These are phyloP conservation scores for Gephyroberyx darwinii DNA, from an alignment of 2,797 vertebrate species.

Conservation along the genomic window DNA sequence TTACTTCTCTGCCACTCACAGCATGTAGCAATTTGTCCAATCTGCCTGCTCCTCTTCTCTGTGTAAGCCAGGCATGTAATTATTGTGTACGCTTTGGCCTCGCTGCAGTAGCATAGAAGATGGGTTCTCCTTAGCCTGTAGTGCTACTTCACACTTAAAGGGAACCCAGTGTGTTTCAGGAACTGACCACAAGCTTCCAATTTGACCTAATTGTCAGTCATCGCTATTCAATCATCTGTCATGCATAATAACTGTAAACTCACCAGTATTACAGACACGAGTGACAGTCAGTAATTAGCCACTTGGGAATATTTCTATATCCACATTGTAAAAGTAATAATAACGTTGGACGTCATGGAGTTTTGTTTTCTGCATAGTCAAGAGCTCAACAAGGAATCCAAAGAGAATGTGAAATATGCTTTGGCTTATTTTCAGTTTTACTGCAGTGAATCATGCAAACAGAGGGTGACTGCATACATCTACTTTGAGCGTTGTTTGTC, in stretches of 20 bases:
- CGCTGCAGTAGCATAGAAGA: constrained; percentile 31
- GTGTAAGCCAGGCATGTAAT: constrained; percentile 72
- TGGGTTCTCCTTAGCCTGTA: constrained; percentile 24
- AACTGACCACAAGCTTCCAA: constrained; percentile 9
- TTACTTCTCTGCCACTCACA: constrained; percentile 68
- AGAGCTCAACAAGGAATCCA: background rate
- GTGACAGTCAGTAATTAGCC: background rate
- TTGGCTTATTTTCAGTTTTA: background rate
- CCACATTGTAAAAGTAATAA: background rate
- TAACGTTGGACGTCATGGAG: background rate
- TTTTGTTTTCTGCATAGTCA: background rate
- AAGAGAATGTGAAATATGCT: background rate
- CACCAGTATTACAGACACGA: background rate
- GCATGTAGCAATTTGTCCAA: constrained; percentile 70
- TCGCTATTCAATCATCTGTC: constrained; percentile 5
- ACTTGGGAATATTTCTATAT: background rate
- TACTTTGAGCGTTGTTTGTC: background rate
- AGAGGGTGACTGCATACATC: constrained; percentile 2
- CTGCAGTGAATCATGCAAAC: background rate
- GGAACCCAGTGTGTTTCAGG: constrained; percentile 8
- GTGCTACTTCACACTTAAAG: constrained; percentile 21
- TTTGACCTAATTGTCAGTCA: constrained; percentile 10
- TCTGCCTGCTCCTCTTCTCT: constrained; percentile 58
- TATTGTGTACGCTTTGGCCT: constrained; percentile 61
- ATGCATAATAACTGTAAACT: background rate